Evolutionary conservation across 2,797 vertebrate genomes (phyloP), one percentile per base, ranked within the genome.

Genomic region (Amazonetta brasiliensis): DNA sequence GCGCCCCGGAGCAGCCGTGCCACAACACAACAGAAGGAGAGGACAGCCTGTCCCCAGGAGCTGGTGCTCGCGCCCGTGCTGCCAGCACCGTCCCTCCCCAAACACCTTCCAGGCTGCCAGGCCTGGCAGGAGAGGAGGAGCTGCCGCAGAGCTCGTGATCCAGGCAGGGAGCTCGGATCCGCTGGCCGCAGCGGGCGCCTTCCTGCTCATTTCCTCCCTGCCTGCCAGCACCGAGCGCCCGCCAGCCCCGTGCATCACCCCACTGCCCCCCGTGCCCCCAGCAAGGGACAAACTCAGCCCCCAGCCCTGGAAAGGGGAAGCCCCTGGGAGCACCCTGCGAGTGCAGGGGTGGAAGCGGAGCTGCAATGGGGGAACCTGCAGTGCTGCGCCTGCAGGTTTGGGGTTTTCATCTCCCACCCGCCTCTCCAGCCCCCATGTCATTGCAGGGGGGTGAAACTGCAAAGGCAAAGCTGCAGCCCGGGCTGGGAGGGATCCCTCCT

Each of bases 181-280:
- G 1, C 75, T 22, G 22, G 82, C 66, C 71, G 0, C 94, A 60
- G 60, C 60, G 4, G 85, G 95, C 60, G 72, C 8, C 64, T 88
- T 68, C 93, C 95, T 90, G 76, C 86, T 92, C 87, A 55, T 93
- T 86, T 93, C 95, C 94, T 71, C 10, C n/a, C 18, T 6, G 48
- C 25, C 68, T 5, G 64, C 48, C 35, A 7, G 52, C 1, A 9
- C 26, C 26, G 14, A 16, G 50, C 14, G 16, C 50, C 50, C 50
- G 50, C 50, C 50, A 52, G 50, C 50, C 50, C 50, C 50, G 8
- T 26, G 50, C 50, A 52, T 52, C 26, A 5, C 50, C 50, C 8
- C 8, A 1, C 50, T 52, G 50, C 50, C 50, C 50, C 50, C 25
- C 8, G 14, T 9, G 50, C 50, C 26, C 50, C 50, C 25, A 35